Percentiles rank a stretch among this genome's conserved stretches.
Evolutionary conservation across 2,113 vertebrate genomes (phyloP).

Genomic region (Ceratotherium simum): DNA sequence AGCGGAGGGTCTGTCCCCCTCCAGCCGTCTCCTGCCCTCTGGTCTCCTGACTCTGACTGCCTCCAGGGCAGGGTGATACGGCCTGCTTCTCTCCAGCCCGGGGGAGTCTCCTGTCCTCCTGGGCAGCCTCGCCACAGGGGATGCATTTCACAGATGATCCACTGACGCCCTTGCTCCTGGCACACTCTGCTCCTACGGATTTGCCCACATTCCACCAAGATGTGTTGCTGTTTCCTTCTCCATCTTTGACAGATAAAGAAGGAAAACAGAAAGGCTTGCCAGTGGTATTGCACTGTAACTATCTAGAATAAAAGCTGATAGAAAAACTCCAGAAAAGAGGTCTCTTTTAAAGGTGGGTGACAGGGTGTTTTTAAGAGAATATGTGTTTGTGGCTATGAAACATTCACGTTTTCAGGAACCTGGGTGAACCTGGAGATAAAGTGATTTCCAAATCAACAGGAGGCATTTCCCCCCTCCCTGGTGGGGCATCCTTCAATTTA

Average conservation of each 20-base stretch:
- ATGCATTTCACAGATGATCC: background rate
- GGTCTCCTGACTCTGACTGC: too few species aligned
- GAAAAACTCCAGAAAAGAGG: background rate
- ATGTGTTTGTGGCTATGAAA: background rate
- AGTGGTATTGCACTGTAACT: background rate
- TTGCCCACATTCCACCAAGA: fast-evolving
- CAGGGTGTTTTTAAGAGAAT: fast-evolving
- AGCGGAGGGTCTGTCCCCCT: background rate
- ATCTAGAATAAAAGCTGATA: background rate
- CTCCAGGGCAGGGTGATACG: too few species aligned
- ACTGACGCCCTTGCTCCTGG: background rate
- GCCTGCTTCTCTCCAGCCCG: background rate
- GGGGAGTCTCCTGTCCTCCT: too few species aligned
- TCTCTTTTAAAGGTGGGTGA: background rate
- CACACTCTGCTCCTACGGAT: fast-evolving
- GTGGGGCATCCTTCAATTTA: background rate
- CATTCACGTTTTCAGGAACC: background rate
- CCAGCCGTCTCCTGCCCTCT: background rate
- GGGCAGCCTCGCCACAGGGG: background rate
- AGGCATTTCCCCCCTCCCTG: too few species aligned
- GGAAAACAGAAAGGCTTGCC: background rate
- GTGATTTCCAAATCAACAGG: background rate
- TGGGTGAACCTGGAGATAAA: too few species aligned
- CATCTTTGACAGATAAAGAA: background rate
- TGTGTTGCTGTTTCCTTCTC: background rate